Percentiles rank a stretch among this genome's conserved stretches.
phyloP scores from a whole-genome alignment of 2,797 vertebrate genomes.

The Pitangus sulphuratus region DNA sequence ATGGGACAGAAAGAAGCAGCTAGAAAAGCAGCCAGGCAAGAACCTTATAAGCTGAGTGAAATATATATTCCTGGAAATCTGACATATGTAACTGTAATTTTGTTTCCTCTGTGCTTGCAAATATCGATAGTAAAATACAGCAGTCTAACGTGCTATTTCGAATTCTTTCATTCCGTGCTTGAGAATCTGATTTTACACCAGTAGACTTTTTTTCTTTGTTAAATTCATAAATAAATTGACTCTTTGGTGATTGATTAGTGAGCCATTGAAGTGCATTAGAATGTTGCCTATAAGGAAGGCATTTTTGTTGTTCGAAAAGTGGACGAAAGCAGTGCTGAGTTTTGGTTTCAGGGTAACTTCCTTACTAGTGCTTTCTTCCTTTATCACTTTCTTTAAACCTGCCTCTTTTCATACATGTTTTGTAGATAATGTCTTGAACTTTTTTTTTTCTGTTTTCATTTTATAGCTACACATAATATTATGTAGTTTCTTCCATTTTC shows the following conservation, averaged over 20 bases:
- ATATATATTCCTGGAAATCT: background rate
- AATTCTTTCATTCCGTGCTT: background rate
- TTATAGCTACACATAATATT: background rate
- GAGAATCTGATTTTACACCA: background rate
- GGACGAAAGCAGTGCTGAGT: background rate
- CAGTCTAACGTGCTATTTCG: background rate
- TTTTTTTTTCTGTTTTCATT: background rate
- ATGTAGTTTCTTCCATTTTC: background rate
- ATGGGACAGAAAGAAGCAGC: background rate
- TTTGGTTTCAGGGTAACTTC: background rate
- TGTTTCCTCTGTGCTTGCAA: background rate
- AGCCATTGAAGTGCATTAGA: background rate
- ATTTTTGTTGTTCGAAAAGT: background rate
- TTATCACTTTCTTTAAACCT: background rate
- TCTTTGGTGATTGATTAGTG: background rate
- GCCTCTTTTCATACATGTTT: accelerated
- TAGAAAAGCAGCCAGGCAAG: background rate
- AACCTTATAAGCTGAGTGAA: accelerated
- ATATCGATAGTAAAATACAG: background rate
- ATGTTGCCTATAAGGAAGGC: background rate
- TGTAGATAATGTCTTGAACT: background rate
- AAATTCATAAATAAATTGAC: background rate
- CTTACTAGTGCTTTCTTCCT: background rate
- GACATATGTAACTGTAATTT: background rate
- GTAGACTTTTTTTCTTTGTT: background rate